Evolutionary conservation across 2,888 invertebrate species (phyloP), one percentile per base, ranked within the genome.

Genomic region (Agapostemon virescens): DNA sequence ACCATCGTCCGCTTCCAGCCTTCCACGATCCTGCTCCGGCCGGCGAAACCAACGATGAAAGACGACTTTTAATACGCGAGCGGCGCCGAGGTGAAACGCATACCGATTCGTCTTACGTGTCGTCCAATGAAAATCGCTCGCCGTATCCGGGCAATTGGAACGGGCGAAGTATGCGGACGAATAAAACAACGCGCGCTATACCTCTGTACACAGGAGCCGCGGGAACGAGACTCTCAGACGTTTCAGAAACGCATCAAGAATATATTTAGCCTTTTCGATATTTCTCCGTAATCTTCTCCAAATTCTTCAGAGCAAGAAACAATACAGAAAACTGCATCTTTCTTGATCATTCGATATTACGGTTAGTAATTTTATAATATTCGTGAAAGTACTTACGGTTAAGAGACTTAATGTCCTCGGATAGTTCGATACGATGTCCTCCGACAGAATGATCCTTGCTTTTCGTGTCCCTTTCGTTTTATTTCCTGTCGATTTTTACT

Each of bases 21-120:
- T 45, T n/a, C 36, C 20, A 17, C 23, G 30, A 30, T 40, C 45
- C 69, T 20, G 38, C 11, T n/a, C 66, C 5, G 17, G 11, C 20
- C 40, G 55, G 20, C 42, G 79, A 70, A 77, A 23, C 52, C 26
- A 26, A 55, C 26, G 15, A 23, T 49, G 78, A 77, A 38, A 13
- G 69, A 72, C 79, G 64, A 64, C 33, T 69, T 69, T 73, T 72
- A 69, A 77, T 77, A 77, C 68, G 70, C 52, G 45, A 30, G 20
- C 66, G 26, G 15, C 30, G 40, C 17, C 30, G 6, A 38, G 15
- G 45, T 33, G 40, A 68, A 49, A 33, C 23, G 26, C 33, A 33
- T 38, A 58, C 42, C 9, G 30, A 45, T 58, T 49, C 55, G 55
- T 13, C 26, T n/a, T 36, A 17, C 38, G 78, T 9, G 20, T 38